Base-by-base conservation (phyloP, 2,888 invertebrate genomes). In the Drosophila ustulata region DNA sequence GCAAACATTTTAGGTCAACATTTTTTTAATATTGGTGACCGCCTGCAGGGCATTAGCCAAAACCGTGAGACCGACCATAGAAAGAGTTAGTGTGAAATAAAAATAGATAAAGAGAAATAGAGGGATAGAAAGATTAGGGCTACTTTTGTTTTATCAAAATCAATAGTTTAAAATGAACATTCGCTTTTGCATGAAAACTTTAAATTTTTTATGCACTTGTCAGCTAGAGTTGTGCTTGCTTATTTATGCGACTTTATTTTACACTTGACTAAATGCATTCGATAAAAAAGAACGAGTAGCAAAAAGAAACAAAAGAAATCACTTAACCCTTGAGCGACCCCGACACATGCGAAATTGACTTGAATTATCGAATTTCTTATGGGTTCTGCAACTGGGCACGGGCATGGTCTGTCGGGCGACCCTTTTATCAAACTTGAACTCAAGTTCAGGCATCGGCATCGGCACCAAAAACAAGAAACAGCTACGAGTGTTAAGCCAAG, bases 331-430 rank as follows among this genome's bases (percentile, higher is more conserved):
- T 84, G 87, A 75, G 73, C 85, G 69, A 85, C 76, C 85, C 73
- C 85, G 80, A 85, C 80, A 85, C 82, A 82, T 84, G 75, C 81
- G 78, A 80, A 85, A 82, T 82, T 78, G 83, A 82, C 86, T 82
- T 86, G 84, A 82, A 82, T 82, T 82, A 80, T 82, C 82, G 82
- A 85, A 82, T 85, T 85, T 79, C 67, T 72, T 55, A 66, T 68
- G 68, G 66, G 62, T 61, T 69, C 73, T 64, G 59, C 63, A 62
- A 56, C 69, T 64, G 67, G 67, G 53, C 58, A 51, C 62, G 66
- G 72, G 53, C 72, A 67, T 62, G 67, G 78, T 72, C 64, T 71
- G 65, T 61, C 55, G 59, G 43, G 59, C 80, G 86, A 77, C 77
- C 86, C 86, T 86, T 86, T 86, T 82, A 83, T 70, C 71, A 76